phyloP scores from a whole-genome alignment of 2,113 vertebrate species.

The Pan paniscus region DNA sequence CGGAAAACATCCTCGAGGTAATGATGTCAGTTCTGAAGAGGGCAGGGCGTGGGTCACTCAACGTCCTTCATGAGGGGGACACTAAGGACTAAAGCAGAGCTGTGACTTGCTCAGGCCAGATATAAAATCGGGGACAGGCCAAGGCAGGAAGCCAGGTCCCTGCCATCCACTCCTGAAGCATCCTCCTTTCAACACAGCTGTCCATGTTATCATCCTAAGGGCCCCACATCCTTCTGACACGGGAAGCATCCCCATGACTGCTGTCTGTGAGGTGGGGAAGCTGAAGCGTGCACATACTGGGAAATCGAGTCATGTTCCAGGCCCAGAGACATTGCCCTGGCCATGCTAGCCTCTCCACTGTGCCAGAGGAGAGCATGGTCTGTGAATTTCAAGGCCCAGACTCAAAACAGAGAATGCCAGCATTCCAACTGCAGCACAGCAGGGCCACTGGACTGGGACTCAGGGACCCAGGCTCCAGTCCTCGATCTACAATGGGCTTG shows the following conservation, averaged over 20 bases:
- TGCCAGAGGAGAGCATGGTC: not conserved
- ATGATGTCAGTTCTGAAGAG: not conserved
- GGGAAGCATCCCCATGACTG: not conserved
- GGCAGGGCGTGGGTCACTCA: not conserved
- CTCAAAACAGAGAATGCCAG: not conserved
- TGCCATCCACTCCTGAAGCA: not conserved
- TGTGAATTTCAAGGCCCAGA: not conserved
- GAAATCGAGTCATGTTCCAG: not conserved
- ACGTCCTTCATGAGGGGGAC: not conserved
- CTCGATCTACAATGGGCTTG: not conserved
- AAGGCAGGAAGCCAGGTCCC: not conserved
- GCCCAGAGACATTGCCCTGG: not conserved
- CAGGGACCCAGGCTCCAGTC: not conserved
- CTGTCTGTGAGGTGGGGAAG: not conserved
- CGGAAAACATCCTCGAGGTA: not conserved
- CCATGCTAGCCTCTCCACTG: accelerated
- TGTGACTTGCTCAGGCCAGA: not conserved
- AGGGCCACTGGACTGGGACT: accelerated
- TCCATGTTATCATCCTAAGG: too few relatives aligned
- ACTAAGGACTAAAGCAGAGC: not conserved
- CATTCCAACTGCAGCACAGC: not conserved
- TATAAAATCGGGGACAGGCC: not conserved
- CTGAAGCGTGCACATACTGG: not conserved
- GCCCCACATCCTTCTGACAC: not conserved
- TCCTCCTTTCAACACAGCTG: not conserved